Base-by-base conservation (phyloP, 1,140 invertebrate genomes). In the Acromyrmex charruanus region DNA sequence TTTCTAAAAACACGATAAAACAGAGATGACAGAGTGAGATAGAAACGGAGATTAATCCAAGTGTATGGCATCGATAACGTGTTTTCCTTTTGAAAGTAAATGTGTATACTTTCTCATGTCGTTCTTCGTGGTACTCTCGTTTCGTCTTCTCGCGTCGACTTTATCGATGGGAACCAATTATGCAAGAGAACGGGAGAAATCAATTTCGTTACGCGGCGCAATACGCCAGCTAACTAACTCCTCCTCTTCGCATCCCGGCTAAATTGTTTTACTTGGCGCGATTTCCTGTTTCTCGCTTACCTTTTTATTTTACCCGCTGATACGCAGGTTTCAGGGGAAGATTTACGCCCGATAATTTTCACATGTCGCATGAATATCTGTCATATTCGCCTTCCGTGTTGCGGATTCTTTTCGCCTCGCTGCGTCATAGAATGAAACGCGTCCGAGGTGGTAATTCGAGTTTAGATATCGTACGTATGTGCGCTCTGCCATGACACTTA, bases 301-400 rank as follows among this genome's bases (percentile, higher is more conserved):
- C 49, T 71, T 81, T 81, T 81, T 80, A 21, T 71, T 44, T 12
- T 2, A 21, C 21, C 9, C 28, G 28, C 4, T 5, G 77, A 39
- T 77, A 77, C 61, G 77, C n/a, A 14, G 49, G 39, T 49, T 49
- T 39, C 25, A 21, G 31, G 35, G 35, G n/a, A 25, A 63, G 55
- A 84, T 84, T 84, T 84, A 84, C 44, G 58, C n/a, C 69, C 39
- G 55, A 75, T 84, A 63, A 84, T 84, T 84, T 75, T 74, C 80
- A 82, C 68, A 61, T 49, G 69, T 84, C 69, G 39, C 61, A 49
- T 58, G 69, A 84, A 75, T 84, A 84, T 84, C 69, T 35, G 80
- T 75, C 69, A 75, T 74, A 61, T 25, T 3, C 7, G 55, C 39
- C 80, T 84, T 84, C 69, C 80, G 55, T 72, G 44, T 75, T 61